Conservation (phyloP, 1,140 invertebrate species). For the Hylaeus anthracinus region DNA sequence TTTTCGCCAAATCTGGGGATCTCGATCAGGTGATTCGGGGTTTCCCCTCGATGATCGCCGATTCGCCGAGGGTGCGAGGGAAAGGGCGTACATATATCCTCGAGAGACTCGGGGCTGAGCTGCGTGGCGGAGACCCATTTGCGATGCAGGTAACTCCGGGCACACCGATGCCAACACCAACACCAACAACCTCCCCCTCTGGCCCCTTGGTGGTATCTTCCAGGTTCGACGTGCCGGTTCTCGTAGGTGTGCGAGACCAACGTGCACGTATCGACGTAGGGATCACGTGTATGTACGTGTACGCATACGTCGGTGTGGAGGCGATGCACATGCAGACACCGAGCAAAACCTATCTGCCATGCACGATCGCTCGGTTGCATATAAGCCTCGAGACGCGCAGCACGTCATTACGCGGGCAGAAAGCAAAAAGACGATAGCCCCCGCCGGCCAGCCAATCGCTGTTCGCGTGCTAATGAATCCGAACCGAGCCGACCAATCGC, state of each 20-base stretch:
- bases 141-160: constrained; percentile 62
- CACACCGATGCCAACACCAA: not conserved
- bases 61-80: constrained; percentile 35
- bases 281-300: no score
- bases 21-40: constrained; percentile 50
- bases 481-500: constrained; percentile 72
- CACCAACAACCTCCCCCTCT: not conserved
- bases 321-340: constrained; percentile 59
- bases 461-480: constrained; percentile 75
- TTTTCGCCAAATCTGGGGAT: constrained; percentile 53
- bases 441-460: constrained; percentile 69
- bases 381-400: constrained; percentile 66
- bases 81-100: constrained; percentile 56
- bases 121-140: constrained; percentile 70
- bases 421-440: constrained; percentile 70
- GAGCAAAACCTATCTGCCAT: constrained; percentile 71
- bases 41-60: constrained; percentile 37
- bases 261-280: constrained; percentile 1
- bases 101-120: constrained; percentile 52
- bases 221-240: constrained; percentile 48
- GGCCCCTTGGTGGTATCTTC: constrained; percentile 53
- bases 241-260: constrained; percentile 33
- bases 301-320: not conserved
- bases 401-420: constrained; percentile 72
- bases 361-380: constrained; percentile 74